A percentile compares a stretch with the other conserved stretches of the same genome.
Conservation (phyloP, 2,888 invertebrate species). For the Pandemis cinnamomeana region DNA sequence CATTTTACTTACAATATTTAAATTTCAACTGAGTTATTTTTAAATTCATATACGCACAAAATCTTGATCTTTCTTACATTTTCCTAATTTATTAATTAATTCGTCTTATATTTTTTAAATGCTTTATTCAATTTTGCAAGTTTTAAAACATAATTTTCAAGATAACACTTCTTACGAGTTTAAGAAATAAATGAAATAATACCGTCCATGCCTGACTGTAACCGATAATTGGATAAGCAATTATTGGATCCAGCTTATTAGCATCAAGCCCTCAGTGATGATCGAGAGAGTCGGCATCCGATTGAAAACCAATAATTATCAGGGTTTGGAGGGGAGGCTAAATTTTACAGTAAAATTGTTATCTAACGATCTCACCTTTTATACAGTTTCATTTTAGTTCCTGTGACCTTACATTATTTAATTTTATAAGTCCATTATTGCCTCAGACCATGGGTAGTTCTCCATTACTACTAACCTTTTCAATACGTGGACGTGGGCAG, state of each 20-base stretch:
- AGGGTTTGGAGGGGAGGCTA: neutral
- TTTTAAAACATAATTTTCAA: no score
- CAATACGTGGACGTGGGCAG: no score
- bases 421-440: slow-evolving; percentile 17
- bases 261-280: neutral
- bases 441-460: neutral
- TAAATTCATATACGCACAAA: no score
- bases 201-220: neutral
- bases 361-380: slow-evolving; percentile 3
- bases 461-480: neutral
- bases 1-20: no score
- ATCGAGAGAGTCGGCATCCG: neutral
- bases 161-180: neutral
- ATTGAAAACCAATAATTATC: slow-evolving; percentile 14
- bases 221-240: neutral
- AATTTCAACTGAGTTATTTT: no score
- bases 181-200: neutral
- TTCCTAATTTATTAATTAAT: no score
- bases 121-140: no score
- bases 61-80: no score
- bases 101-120: neutral
- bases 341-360: slow-evolving; percentile 14
- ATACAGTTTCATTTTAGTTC: neutral
- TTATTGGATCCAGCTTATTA: neutral
- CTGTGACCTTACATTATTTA: neutral